These are phyloP conservation scores for Acanthacorydalis orientalis DNA, from an alignment of 2,888 invertebrate genomes.

Conservation along the genomic window DNA sequence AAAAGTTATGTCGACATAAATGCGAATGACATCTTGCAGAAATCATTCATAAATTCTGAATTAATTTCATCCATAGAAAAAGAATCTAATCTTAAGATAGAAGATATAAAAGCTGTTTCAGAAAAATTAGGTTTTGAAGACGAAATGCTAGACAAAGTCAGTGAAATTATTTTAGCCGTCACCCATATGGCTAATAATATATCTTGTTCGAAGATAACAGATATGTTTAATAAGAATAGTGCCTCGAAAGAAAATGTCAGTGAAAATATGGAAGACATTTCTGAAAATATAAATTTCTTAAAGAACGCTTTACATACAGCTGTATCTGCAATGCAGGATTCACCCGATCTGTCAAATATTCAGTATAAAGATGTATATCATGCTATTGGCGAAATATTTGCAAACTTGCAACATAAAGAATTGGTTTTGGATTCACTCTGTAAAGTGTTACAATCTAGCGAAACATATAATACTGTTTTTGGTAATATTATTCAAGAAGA, in stretches of 20 bases:
- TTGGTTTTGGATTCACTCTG: slow-evolving; percentile 20
- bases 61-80: background rate
- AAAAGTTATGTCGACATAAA: background rate
- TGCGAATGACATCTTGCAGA: background rate
- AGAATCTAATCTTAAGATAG: slow-evolving; percentile 13
- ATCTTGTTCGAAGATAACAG: background rate
- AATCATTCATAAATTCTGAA: background rate
- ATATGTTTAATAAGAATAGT: background rate
- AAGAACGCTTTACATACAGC: slow-evolving; percentile 24
- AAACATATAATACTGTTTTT: slow-evolving; percentile 22
- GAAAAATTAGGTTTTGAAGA: slow-evolving; percentile 7
- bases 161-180: slow-evolving; percentile 1
- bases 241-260: background rate
- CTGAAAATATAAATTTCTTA: slow-evolving; percentile 11
- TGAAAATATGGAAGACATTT: background rate
- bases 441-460: slow-evolving; percentile 20
- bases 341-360: slow-evolving; percentile 19
- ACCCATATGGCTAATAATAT: slow-evolving; percentile 1
- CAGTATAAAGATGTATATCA: slow-evolving; percentile 21
- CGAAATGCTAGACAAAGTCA: slow-evolving; percentile 8
- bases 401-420: slow-evolving; percentile 18
- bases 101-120: slow-evolving; percentile 10
- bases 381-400: slow-evolving; percentile 21
- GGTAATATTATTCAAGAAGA: slow-evolving; percentile 25
- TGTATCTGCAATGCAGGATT: slow-evolving; percentile 24